A percentile compares a stretch with the other conserved stretches of the same genome.
Conservation (phyloP, 2,888 invertebrate genomes). For the Lithophane socia region DNA sequence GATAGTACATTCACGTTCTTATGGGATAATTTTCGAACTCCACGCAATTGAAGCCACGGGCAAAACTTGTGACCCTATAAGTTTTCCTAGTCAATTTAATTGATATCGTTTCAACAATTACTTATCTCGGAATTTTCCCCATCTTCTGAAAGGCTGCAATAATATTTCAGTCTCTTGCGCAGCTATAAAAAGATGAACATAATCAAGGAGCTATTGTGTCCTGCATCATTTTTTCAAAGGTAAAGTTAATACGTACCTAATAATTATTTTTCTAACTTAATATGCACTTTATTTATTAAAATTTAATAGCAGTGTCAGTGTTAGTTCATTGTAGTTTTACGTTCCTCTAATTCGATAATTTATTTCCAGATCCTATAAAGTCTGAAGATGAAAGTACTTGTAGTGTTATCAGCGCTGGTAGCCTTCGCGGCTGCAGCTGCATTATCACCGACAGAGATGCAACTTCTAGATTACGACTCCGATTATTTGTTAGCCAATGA, state of each 20-base stretch:
- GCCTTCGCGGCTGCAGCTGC: constrained; percentile 37
- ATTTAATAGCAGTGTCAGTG: background rate
- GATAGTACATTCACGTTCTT: background rate
- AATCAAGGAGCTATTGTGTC: constrained; percentile 25
- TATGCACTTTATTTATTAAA: background rate
- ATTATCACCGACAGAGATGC: constrained; percentile 35
- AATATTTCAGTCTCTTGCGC: constrained; percentile 42
- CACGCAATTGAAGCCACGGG: background rate
- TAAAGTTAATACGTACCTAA: background rate
- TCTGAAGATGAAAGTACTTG: constrained; percentile 62
- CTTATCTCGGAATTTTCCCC: constrained; percentile 23
- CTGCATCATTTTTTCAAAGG: constrained; percentile 10
- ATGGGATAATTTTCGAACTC: background rate
- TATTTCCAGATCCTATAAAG: background rate
- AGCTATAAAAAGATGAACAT: constrained; percentile 45
- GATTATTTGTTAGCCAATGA: constrained; percentile 68
- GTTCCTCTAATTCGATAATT: too few species aligned
- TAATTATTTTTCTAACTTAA: background rate
- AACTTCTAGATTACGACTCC: constrained; percentile 63
- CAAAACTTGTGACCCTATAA: background rate
- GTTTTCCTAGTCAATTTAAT: background rate
- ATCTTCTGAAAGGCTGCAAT: constrained; percentile 38
- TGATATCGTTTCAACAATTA: background rate
- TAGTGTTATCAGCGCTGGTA: constrained; percentile 46
- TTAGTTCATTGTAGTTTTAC: background rate